phyloP scores from a whole-genome alignment of 2,797 vertebrate species.

The Poecilia picta region DNA sequence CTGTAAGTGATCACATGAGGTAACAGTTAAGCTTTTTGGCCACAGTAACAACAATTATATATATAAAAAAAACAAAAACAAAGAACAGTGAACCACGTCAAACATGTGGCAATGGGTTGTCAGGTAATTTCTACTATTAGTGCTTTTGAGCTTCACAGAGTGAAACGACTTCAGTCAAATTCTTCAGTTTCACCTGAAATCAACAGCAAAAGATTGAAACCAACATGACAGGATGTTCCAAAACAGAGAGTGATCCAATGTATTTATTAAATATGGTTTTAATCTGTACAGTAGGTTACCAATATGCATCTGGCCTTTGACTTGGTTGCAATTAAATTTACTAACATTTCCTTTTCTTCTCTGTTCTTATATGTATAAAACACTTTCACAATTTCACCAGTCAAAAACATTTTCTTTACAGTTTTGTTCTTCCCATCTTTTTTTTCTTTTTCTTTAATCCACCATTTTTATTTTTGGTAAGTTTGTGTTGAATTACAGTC shows the following conservation, averaged over 20 bases:
- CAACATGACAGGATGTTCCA: not conserved
- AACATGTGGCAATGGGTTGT: not conserved
- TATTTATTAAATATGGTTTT: not conserved
- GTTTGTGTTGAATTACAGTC: not conserved
- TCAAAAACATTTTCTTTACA: not conserved
- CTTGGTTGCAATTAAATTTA: not conserved
- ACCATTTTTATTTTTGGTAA: not conserved
- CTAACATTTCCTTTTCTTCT: not conserved
- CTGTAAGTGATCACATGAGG: not conserved
- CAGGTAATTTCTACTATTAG: not conserved
- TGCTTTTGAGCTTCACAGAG: not conserved
- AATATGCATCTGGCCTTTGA: not conserved
- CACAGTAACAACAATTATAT: not conserved
- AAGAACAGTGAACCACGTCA: not conserved
- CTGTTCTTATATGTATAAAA: not conserved
- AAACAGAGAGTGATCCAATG: not conserved
- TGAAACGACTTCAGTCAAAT: not conserved
- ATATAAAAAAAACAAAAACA: no score
- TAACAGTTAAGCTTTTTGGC: not conserved
- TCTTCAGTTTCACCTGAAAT: not conserved
- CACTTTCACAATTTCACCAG: not conserved
- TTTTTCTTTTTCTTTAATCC: not conserved
- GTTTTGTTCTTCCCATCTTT: not conserved
- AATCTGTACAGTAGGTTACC: not conserved
- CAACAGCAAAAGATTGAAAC: not conserved